Evolutionary conservation across 2,113 vertebrate genomes (phyloP).

Genomic region (Calidris pugnax): DNA sequence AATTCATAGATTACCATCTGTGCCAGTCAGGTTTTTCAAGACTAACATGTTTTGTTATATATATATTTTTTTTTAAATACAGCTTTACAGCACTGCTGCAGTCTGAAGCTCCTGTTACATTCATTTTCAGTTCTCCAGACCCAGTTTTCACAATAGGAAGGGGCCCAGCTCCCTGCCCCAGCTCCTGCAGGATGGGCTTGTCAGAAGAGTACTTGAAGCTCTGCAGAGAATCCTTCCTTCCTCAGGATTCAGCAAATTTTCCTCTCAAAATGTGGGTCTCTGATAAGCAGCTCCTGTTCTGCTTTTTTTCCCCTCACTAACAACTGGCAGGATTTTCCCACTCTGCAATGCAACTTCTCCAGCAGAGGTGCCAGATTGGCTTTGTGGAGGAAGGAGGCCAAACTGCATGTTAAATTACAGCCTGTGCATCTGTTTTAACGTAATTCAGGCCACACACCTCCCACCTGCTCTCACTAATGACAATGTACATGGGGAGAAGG

Average conservation of each 20-base stretch:
- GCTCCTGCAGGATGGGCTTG: background rate
- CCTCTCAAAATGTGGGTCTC: background rate
- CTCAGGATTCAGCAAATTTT: background rate
- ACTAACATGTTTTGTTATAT: background rate
- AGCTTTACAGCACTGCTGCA: background rate
- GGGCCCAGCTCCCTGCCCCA: background rate
- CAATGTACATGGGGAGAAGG: background rate
- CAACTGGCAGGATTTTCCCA: conserved; percentile 7
- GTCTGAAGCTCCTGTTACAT: background rate
- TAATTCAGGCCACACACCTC: background rate
- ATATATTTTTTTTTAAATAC: background rate
- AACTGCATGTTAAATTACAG: background rate
- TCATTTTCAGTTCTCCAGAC: background rate
- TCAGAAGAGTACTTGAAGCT: background rate
- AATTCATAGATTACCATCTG: background rate
- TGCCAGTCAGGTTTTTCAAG: background rate
- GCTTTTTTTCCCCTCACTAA: background rate
- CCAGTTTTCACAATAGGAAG: background rate
- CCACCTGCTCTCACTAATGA: background rate
- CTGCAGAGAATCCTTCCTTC: conserved; percentile 37
- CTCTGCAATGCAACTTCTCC: background rate
- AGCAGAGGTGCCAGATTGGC: background rate
- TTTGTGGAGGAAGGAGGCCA: background rate
- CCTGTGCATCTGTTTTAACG: background rate
- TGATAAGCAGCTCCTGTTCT: conserved; percentile 18